Conservation (phyloP, 2,888 invertebrate genomes). For the Agrochola circellaris region DNA sequence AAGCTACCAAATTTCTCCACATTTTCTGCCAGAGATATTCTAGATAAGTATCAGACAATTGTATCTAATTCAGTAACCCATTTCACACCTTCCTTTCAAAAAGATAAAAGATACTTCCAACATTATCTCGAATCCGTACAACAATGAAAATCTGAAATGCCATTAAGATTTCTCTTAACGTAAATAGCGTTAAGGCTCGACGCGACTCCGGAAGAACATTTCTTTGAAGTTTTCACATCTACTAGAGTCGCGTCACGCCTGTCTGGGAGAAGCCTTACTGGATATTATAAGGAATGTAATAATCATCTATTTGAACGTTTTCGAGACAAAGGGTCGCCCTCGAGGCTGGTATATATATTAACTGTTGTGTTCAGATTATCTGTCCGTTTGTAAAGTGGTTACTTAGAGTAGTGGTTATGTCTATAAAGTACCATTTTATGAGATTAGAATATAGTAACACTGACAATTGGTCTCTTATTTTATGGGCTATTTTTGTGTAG, state of each 20-base stretch:
- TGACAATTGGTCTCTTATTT: neutral
- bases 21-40: neutral
- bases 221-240: neutral
- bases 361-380: constrained; percentile 9
- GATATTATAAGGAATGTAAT: constrained; percentile 51
- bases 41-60: constrained; percentile 8
- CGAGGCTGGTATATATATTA: constrained; percentile 25
- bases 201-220: neutral
- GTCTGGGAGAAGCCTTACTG: neutral
- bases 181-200: constrained; percentile 27
- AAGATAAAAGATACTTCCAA: constrained; percentile 25
- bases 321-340: constrained; percentile 47
- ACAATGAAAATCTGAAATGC: constrained; percentile 38
- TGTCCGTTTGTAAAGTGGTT: constrained; percentile 24
- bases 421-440: constrained; percentile 7
- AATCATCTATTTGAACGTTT: constrained; percentile 41
- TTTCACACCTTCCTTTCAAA: constrained; percentile 37
- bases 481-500: neutral
- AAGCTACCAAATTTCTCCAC: neutral
- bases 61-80: constrained; percentile 38
- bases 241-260: neutral
- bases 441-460: neutral
- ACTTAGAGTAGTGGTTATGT: constrained; percentile 10
- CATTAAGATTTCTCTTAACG: constrained; percentile 37
- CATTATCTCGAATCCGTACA: constrained; percentile 26